Evolutionary conservation across 2,888 invertebrate species (phyloP).

Genomic region (Mechanitis mazaeus): DNA sequence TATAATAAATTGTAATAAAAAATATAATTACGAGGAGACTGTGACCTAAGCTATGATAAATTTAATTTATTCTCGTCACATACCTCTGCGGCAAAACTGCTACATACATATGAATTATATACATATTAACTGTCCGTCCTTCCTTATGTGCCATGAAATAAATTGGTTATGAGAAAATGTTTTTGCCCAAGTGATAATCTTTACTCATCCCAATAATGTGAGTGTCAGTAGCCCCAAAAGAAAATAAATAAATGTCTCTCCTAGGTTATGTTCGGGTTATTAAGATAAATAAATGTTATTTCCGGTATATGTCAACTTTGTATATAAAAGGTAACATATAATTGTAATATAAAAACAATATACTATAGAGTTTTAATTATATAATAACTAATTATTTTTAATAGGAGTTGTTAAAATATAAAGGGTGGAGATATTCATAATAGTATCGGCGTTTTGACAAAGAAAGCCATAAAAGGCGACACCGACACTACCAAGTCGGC

Average conservation of each 20-base stretch:
- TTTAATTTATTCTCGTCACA: constrained; percentile 4
- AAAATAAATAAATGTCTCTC: background rate
- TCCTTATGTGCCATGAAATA: background rate
- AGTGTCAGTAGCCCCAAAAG: background rate
- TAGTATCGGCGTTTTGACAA: constrained; percentile 58
- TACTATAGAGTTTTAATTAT: too few relatives aligned
- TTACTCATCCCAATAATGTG: background rate
- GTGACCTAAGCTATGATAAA: background rate
- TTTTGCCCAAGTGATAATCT: constrained; percentile 6
- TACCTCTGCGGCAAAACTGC: constrained; percentile 2
- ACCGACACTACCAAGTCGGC: constrained; percentile 49
- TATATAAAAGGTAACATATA: background rate
- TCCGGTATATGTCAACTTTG: too few relatives aligned
- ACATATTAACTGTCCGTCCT: constrained; percentile 1
- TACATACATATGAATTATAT: constrained; percentile 2
- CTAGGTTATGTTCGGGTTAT: background rate
- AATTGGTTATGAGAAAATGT: constrained; percentile 5
- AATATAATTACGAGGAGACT: background rate
- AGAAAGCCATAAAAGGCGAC: constrained; percentile 42
- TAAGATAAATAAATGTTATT: too few relatives aligned
- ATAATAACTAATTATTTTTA: constrained; percentile 1
- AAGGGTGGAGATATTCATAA: constrained; percentile 48
- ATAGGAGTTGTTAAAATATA: constrained; percentile 31
- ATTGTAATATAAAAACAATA: too few relatives aligned
- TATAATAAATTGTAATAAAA: background rate